These are phyloP conservation scores for Drosophila simulans DNA, from an alignment of 1,140 invertebrate species.

Conservation along the genomic window DNA sequence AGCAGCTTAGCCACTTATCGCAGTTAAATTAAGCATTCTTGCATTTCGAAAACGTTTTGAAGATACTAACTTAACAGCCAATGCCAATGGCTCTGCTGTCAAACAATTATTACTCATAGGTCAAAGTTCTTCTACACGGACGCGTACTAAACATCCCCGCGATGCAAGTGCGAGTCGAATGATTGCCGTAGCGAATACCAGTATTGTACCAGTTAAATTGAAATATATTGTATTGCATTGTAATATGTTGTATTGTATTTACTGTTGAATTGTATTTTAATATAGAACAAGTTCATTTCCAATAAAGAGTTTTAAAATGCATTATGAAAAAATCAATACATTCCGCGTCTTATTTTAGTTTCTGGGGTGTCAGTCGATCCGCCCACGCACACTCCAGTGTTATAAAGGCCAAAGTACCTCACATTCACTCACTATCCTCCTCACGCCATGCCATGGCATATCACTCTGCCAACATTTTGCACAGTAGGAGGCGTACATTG, in stretches of 20 bases:
- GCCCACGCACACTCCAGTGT: background rate
- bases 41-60: conserved; percentile 14
- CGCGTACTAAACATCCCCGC: background rate
- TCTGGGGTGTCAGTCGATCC: background rate
- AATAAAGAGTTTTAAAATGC: conserved; percentile 77
- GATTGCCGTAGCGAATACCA: conserved; percentile 13
- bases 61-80: conserved; percentile 7
- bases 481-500: conserved; percentile 34
- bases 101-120: conserved; percentile 12
- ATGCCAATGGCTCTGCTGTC: conserved; percentile 18
- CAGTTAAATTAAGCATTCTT: conserved; percentile 19
- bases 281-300: conserved; percentile 77
- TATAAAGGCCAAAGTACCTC: background rate
- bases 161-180: conserved; percentile 7
- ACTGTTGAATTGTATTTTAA: conserved; percentile 82
- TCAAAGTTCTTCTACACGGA: conserved; percentile 20
- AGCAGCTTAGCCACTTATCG: conserved; percentile 53
- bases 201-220: conserved; percentile 40
- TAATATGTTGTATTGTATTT: conserved; percentile 81
- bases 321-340: conserved; percentile 37
- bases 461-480: conserved; percentile 9
- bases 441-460: background rate
- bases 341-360: conserved; percentile 7
- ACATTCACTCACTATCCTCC: conserved; percentile 5
- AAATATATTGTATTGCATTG: conserved; percentile 73